Evolutionary conservation across 2,888 invertebrate genomes (phyloP).

Genomic region (Apamea crenata): DNA sequence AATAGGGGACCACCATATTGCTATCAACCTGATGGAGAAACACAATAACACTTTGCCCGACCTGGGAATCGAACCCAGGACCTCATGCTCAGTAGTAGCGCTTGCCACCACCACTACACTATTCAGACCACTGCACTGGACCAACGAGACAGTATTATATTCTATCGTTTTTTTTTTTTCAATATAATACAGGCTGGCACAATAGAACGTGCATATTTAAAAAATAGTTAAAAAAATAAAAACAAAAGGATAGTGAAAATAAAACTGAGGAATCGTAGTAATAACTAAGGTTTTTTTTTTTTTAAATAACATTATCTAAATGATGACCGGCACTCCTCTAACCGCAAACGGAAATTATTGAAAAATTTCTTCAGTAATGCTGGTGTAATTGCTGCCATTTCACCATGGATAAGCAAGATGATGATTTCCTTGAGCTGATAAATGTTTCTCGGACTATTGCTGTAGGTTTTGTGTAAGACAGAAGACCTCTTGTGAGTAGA

Average conservation of each 20-base stretch:
- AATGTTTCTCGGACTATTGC: background rate
- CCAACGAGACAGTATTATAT: no score
- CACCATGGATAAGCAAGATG: slow-evolving; percentile 12
- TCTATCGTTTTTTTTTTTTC: no score
- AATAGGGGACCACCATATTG: no score
- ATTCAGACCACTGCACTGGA: no score
- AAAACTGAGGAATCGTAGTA: background rate
- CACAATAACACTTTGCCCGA: no score
- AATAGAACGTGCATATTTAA: background rate
- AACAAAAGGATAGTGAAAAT: background rate
- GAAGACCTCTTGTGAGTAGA: no score
- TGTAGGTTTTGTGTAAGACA: slow-evolving; percentile 19
- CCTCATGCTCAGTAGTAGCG: no score
- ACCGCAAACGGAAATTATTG: background rate
- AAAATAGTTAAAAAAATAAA: background rate
- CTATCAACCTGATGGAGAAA: no score
- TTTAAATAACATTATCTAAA: background rate
- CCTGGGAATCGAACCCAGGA: no score
- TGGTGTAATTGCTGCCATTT: slow-evolving; percentile 20
- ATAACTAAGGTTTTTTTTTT: background rate
- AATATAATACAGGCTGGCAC: background rate
- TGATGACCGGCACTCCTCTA: background rate
- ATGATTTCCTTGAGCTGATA: slow-evolving; percentile 10
- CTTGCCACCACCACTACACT: no score
- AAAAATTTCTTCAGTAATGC: slow-evolving; percentile 8